Evolutionary conservation across 2,113 vertebrate species (phyloP), one percentile per base, ranked within the genome.

Genomic region (Apodemus sylvaticus): DNA sequence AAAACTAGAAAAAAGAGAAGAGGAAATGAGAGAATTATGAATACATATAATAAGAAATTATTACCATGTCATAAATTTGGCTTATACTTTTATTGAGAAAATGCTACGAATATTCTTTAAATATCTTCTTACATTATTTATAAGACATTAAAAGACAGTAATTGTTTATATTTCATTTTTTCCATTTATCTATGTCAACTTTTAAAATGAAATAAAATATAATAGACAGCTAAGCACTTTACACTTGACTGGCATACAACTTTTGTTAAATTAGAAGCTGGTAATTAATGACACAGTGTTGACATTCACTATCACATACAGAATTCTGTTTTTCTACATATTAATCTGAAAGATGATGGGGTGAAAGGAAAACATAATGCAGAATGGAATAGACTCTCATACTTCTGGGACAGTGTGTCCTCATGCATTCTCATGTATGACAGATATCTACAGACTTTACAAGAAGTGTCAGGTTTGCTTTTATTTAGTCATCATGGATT

Each of bases 181-280:
- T 77, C 26, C 9, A 55, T 22, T 53, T 81, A 34, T 55, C 22
- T 24, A n/a, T n/a, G 34, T 81, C 76, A 53, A 78, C 16, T 19
- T 34, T 55, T 20, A 79, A 79, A 90, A 34, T 9, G 39, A 86
- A 86, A 26, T 19, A 39, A 85, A 89, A 24, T 10, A 48, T 31
- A 51, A 10, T 1, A 83, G 1, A 70, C 9, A 5, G 6, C 19
- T 91, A 82, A 53, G 7, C 14, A 39, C 12, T 17, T 95, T 79
- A 31, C 7, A 95, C 42, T 77, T 39, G 31, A 73, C 22, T 45
- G 17, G 11, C 34, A 45, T 29, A 36, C 0, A 73, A 1, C n/a
- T 66, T 92, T n/a, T 74, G 95, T n/a, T 68, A 53, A 93, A 82
- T 87, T 5, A 94, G 36, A 4, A 86, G 66, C n/a, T 86, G 16